Base-by-base conservation (phyloP, 2,113 vertebrate species). In the Thryonomys swinderianus region DNA sequence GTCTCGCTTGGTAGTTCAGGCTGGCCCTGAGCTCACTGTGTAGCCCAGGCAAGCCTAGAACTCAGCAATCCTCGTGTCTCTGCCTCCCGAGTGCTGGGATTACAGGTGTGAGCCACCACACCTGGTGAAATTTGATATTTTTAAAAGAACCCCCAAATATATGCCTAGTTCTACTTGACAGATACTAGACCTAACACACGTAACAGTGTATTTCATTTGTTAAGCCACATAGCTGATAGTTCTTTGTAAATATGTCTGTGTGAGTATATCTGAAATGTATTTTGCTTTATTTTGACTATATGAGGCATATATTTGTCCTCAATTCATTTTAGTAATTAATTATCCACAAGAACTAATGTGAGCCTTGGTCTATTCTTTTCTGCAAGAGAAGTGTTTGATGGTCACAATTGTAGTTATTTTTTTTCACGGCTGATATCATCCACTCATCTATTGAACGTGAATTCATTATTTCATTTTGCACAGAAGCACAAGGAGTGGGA, bases 381-480 rank as follows among this genome's bases (percentile, higher is more conserved):
- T 81, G 64, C 27, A 64, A 85, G 16, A 76, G 82, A 95, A 88
- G 16, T 25, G 5, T 13, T 85, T 84, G 45, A 45, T 84, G 74
- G 27, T 86, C n/a, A 81, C 45, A 91, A 48, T 80, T 90, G 32
- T 78, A 53, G 84, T 83, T 93, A 30, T 59, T 83, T 90, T 89
- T 14, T 80, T 32, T 37, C 13, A 78, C 55, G 85, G 7, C 84
- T 69, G 88, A 57, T 45, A 69, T 93, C 16, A 42, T 48, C 2
- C 11, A 87, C 3, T 64, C 13, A 80, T 82, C 12, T 85, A 45
- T 85, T 81, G 94, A 95, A 34, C 62, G 32, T 25, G 37, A 88
- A 67, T 93, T 64, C 79, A 95, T 88, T 74, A 2, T 83, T 79
- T 21, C 7, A 14, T 83, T 94, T 2, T 91, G 23, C 37, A 57